phyloP scores from a whole-genome alignment of 2,113 vertebrate species.

The Bolborhynchus lineola region DNA sequence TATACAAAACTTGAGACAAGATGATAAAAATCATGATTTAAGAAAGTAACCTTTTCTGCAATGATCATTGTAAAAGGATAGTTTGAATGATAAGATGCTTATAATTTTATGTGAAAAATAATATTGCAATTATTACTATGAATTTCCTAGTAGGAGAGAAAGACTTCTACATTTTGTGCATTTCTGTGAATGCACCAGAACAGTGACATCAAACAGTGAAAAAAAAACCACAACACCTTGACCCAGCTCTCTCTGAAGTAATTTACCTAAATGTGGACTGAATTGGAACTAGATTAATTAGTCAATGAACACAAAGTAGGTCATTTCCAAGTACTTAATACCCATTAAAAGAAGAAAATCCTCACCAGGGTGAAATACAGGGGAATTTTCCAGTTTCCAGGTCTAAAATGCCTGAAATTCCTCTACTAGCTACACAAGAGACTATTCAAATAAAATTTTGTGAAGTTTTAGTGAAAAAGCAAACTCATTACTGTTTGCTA shows the following conservation, averaged over 20 bases:
- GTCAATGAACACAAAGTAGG: conserved; percentile 3
- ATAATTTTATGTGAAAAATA: not conserved
- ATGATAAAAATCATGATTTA: not conserved
- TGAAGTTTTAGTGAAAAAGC: not conserved
- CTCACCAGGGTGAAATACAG: not conserved
- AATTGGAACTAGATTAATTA: conserved; percentile 31
- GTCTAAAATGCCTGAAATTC: not conserved
- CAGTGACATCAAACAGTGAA: not conserved
- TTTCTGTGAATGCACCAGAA: not conserved
- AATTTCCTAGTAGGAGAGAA: not conserved
- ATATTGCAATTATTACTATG: not conserved
- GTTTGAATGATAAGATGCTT: not conserved
- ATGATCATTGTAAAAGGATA: not conserved
- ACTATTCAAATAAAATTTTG: not conserved
- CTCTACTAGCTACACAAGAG: not conserved
- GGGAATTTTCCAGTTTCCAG: not conserved
- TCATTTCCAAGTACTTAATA: not conserved
- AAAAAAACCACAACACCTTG: not conserved
- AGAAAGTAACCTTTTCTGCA: not conserved
- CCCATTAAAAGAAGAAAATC: not conserved
- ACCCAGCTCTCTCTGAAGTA: not conserved
- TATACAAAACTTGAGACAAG: not conserved
- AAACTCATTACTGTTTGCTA: not conserved
- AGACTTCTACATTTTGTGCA: not conserved
- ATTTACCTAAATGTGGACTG: conserved; percentile 27